Evolutionary conservation across 2,113 vertebrate genomes (phyloP).

Genomic region (Pseudonaja textilis): DNA sequence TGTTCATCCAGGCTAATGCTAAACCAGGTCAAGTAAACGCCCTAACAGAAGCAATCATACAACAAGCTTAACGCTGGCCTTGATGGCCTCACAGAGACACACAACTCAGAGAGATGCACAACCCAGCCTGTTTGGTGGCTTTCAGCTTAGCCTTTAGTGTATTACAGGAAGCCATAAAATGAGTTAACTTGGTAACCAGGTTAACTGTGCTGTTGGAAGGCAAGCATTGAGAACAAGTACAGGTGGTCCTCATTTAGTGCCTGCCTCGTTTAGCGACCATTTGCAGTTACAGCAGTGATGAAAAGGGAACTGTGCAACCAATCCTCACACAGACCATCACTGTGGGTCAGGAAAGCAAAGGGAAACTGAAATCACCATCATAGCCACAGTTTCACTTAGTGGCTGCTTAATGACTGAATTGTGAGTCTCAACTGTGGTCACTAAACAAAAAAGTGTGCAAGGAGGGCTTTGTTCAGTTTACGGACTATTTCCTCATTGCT

Average conservation of each 20-base stretch:
- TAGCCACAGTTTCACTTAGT: background rate
- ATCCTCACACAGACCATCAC: background rate
- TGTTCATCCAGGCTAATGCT: background rate
- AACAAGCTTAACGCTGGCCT: background rate
- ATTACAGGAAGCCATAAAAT: background rate
- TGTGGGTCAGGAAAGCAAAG: background rate
- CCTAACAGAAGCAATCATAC: background rate
- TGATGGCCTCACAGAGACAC: background rate
- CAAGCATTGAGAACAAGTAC: background rate
- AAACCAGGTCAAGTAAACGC: background rate
- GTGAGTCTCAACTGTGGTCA: background rate
- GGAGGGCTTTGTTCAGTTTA: background rate
- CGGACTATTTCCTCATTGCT: background rate
- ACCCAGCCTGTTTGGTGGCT: background rate
- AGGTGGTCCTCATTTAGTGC: background rate
- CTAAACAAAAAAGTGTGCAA: background rate
- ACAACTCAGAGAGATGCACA: background rate
- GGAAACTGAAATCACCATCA: background rate
- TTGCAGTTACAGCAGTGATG: background rate
- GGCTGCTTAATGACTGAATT: background rate
- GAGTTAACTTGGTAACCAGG: background rate
- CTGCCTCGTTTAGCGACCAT: background rate
- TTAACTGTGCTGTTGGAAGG: background rate
- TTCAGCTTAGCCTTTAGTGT: background rate
- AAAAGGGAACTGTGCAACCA: background rate